Conservation (phyloP, 2,113 vertebrate species). For the Rynchops niger region DNA sequence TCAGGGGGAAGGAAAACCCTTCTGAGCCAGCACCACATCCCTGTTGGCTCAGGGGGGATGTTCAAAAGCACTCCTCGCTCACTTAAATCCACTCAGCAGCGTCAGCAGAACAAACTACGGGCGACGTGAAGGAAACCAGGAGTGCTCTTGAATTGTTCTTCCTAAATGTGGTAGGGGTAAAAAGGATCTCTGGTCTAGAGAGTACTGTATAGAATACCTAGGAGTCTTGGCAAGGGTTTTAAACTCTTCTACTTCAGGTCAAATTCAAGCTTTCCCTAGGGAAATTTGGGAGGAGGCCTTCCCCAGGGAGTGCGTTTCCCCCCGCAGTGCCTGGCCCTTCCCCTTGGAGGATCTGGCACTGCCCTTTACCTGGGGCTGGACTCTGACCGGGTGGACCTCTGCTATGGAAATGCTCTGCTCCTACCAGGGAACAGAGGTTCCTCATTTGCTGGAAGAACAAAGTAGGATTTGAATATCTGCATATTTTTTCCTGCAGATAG, state of each 20-base stretch:
- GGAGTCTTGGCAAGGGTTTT: neutral
- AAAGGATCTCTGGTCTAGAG: neutral
- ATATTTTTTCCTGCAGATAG: neutral
- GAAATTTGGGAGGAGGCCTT: neutral
- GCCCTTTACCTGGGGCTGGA: neutral
- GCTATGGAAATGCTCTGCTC: neutral
- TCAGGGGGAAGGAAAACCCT: neutral
- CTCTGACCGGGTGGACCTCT: neutral
- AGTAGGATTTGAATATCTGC: neutral
- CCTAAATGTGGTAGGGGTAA: neutral
- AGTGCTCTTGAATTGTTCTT: neutral
- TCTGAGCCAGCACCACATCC: neutral
- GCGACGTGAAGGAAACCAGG: neutral
- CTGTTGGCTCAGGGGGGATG: neutral
- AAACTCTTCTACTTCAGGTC: neutral
- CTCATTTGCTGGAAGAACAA: neutral
- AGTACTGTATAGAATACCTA: neutral
- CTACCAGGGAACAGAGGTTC: neutral
- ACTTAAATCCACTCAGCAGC: neutral
- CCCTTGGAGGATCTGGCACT: neutral
- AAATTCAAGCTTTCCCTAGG: neutral
- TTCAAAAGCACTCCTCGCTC: neutral
- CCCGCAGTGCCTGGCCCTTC: neutral
- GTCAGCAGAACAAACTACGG: neutral
- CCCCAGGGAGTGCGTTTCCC: neutral